Base-by-base conservation (phyloP, 2,888 invertebrate species). In the Synanthedon vespiformis region DNA sequence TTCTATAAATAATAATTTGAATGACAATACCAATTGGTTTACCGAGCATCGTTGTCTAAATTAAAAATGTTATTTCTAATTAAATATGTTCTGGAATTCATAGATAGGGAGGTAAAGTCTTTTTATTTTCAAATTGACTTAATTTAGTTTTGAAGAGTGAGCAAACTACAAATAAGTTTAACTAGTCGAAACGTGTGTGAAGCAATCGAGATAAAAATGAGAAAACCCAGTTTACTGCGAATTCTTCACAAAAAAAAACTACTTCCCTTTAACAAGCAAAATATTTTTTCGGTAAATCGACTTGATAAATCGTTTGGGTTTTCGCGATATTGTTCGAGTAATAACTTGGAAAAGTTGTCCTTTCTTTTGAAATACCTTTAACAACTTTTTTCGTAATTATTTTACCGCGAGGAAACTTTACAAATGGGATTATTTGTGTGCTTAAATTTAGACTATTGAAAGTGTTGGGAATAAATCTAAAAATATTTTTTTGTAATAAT, bases 321-420 rank as follows among this genome's bases (percentile, higher is more conserved):
- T 61, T 56, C 57, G 55, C 56, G 56, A 59, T 60, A 57, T 60
- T 57, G 56, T 59, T 60, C 56, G 52, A 55, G 57, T 54, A 57
- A 63, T 61, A 62, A 61, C 60, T 57, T 65, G 52, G 55, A 56
- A 57, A 62, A 62, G 57, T 63, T 59, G 57, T 60, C 58, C 52
- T 61, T 56, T 62, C 58, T 59, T 56, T 56, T 55, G 41, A 57
- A 44, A 51, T 57, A 61, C 53, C 54, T 56, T 57, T 55, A 54
- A 53, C 55, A 55, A 18, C 34, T 16, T 10, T 22, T 40, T 40
- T 34, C 49, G 18, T 22, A 57, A 64, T 65, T 60, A 67, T 65
- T 65, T 61, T 62, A 68, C 60, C 61, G 61, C 55, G 59, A 59
- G 54, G 54, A 62, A 64, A 67, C 59, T 63, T 68, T 59, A 59